Percentiles rank a stretch among this genome's conserved stretches.
Evolutionary conservation across 2,797 vertebrate species (phyloP).

Genomic region (Carduelis carduelis): DNA sequence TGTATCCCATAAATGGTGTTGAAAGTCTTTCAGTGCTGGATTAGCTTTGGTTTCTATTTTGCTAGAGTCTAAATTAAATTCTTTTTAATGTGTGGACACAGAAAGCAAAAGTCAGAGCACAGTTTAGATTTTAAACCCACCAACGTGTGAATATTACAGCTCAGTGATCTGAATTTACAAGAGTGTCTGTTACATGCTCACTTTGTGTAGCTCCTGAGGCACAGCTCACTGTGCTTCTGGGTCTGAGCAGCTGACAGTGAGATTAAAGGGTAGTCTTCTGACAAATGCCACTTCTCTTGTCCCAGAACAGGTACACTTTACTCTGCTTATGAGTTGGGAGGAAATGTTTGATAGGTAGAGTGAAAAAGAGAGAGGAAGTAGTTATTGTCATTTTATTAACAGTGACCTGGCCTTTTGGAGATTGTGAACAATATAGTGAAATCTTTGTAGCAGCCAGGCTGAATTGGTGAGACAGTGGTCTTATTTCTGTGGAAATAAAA

Average conservation of each 20-base stretch:
- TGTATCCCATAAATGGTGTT: background rate
- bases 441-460: background rate
- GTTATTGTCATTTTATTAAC: background rate
- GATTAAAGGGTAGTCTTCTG: background rate
- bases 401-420: background rate
- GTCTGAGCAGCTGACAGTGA: background rate
- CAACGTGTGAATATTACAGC: background rate
- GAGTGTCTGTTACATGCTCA: background rate
- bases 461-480: background rate
- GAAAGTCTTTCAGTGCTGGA: background rate
- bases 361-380: background rate
- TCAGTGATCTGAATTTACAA: background rate
- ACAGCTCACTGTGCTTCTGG: background rate
- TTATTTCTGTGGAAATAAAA: background rate
- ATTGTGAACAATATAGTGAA: rapidly evolving
- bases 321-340: background rate
- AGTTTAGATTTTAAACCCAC: background rate
- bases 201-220: background rate
- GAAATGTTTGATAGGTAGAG: background rate
- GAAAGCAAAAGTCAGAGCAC: background rate
- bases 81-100: background rate
- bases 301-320: background rate
- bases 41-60: background rate
- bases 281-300: background rate
- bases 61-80: background rate